These are phyloP conservation scores for Ochotona princeps DNA, from an alignment of 2,113 vertebrate genomes.

Conservation along the genomic window DNA sequence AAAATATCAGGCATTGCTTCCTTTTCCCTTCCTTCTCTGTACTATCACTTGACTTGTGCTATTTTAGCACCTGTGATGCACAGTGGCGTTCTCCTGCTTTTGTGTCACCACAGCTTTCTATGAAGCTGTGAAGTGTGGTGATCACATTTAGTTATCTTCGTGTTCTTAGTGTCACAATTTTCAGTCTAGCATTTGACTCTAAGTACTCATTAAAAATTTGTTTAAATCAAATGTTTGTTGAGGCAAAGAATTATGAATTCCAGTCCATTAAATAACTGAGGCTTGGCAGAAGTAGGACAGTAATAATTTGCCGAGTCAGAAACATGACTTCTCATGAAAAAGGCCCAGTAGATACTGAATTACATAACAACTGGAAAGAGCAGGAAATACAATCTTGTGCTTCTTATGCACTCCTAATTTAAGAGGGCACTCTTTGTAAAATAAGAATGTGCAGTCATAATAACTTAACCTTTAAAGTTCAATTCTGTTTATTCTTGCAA, in stretches of 20 bases:
- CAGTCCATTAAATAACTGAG: constrained; percentile 20
- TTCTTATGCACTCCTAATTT: constrained; percentile 40
- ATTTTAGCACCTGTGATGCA: not conserved
- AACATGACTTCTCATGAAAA: constrained; percentile 48
- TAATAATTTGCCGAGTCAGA: constrained; percentile 30
- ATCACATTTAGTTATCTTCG: not conserved
- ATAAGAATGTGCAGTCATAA: not conserved
- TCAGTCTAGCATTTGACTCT: constrained; percentile 23
- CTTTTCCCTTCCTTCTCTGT: not conserved
- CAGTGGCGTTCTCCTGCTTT: not conserved
- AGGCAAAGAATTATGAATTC: constrained; percentile 40
- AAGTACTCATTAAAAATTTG: constrained; percentile 34
- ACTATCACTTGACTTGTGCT: not conserved
- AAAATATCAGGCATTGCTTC: not conserved
- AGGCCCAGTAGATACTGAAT: not conserved
- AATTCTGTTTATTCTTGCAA: constrained; percentile 53
- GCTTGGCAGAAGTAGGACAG: constrained; percentile 38
- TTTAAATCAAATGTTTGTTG: constrained; percentile 63
- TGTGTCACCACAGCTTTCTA: not conserved
- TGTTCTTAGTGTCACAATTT: not conserved
- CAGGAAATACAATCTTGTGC: not conserved
- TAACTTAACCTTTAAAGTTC: constrained; percentile 50
- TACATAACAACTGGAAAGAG: constrained; percentile 41
- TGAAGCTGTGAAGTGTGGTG: not conserved
- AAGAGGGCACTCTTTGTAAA: constrained; percentile 29